These are phyloP conservation scores for Psammodynastes pulverulentus DNA, from an alignment of 2,113 vertebrate genomes.

Conservation along the genomic window DNA sequence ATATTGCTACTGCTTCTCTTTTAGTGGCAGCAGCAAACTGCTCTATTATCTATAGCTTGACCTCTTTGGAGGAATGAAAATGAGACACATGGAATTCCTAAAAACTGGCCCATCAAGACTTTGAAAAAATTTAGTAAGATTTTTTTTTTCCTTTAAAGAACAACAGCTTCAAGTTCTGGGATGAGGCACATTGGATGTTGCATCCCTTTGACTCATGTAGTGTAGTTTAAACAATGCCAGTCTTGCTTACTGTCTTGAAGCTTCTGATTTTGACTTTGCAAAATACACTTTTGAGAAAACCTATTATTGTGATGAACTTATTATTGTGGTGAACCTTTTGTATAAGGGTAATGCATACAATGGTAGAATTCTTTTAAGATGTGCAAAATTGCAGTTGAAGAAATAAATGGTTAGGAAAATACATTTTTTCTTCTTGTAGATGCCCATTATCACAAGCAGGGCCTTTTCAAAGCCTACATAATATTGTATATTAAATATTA, in stretches of 20 bases:
- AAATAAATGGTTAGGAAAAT: constrained; percentile 18
- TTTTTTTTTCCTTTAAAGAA: constrained; percentile 54
- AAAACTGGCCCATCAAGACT: constrained; percentile 67
- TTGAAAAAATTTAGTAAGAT: constrained; percentile 60
- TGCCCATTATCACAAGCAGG: not conserved
- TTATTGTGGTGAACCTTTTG: not conserved
- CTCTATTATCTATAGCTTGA: constrained; percentile 64
- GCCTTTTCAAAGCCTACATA: constrained; percentile 24
- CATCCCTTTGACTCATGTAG: constrained; percentile 65
- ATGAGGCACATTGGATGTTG: constrained; percentile 66
- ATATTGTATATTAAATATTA: not conserved
- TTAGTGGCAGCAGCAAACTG: constrained; percentile 52
- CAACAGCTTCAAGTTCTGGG: constrained; percentile 62
- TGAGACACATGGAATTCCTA: constrained; percentile 51
- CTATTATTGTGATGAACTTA: constrained; percentile 29
- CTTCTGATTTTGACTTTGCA: constrained; percentile 31
- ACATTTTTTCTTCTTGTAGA: not conserved
- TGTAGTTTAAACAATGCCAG: constrained; percentile 57
- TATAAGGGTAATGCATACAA: not conserved
- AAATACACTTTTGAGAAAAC: constrained; percentile 46
- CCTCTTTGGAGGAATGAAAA: constrained; percentile 64
- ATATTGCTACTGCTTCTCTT: constrained; percentile 65
- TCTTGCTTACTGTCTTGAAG: constrained; percentile 29
- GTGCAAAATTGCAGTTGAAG: not conserved
- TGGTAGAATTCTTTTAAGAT: not conserved